phyloP scores from a whole-genome alignment of 2,888 invertebrate genomes.

The Eulithis prunata region DNA sequence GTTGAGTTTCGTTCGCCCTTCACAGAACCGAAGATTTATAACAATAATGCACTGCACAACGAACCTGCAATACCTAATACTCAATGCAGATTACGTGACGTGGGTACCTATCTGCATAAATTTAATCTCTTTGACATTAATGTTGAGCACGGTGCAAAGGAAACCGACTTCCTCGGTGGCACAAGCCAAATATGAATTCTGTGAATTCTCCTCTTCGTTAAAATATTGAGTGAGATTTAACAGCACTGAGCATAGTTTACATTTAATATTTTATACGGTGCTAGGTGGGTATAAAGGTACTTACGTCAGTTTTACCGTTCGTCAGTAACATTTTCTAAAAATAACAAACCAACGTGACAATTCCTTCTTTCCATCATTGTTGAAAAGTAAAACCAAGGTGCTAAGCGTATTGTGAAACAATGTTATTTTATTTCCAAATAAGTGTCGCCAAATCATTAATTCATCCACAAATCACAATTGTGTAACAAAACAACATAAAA shows the following conservation, averaged over 20 bases:
- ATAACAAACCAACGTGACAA: no score
- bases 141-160: conserved; percentile 40
- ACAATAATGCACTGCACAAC: conserved; percentile 52
- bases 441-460: background rate
- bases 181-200: conserved; percentile 35
- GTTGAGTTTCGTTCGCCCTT: conserved; percentile 46
- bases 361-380: no score
- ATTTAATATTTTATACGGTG: no score
- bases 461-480: background rate
- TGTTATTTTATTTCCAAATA: no score
- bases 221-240: conserved; percentile 9
- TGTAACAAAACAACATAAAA: background rate
- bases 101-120: conserved; percentile 41
- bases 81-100: conserved; percentile 53
- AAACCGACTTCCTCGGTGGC: conserved; percentile 42
- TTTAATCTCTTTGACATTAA: conserved; percentile 44
- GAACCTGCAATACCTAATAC: conserved; percentile 41
- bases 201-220: conserved; percentile 30
- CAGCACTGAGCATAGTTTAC: background rate
- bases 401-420: no score
- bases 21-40: conserved; percentile 44
- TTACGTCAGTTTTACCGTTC: background rate
- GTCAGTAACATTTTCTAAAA: no score
- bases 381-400: no score
- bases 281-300: no score